Evolutionary conservation across 64 coral and sea anemone genomes (phyloP).

Genomic region (Montipora sp.): DNA sequence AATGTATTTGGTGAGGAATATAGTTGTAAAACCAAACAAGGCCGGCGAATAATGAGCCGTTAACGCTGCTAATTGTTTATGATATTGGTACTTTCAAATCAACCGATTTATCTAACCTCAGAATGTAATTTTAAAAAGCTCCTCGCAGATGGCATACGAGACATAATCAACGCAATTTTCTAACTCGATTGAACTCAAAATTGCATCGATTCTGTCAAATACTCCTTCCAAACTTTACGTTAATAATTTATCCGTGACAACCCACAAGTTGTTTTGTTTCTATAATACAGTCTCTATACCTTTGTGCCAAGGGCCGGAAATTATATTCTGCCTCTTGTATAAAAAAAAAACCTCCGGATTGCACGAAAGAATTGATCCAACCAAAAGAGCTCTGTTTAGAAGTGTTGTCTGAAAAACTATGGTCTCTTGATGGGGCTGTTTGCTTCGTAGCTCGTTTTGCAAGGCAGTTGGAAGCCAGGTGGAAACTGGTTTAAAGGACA

Average conservation of each 20-base stretch:
- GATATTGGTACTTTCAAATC: background rate
- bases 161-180: background rate
- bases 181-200: background rate
- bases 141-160: background rate
- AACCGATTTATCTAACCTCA: background rate
- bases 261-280: conserved; percentile 19
- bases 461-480: background rate
- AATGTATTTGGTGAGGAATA: background rate
- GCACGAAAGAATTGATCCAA: conserved; percentile 1
- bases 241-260: conserved; percentile 28
- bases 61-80: background rate
- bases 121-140: background rate
- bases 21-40: background rate
- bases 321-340: conserved; percentile 6
- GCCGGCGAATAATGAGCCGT: background rate
- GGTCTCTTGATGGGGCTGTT: background rate
- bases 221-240: background rate
- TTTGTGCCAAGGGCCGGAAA: conserved; percentile 21
- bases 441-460: background rate
- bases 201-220: background rate
- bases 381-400: background rate
- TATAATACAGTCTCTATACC: background rate
- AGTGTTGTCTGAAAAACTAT: background rate
- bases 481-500: background rate
- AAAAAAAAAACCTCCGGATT: background rate